phyloP scores from a whole-genome alignment of 92 coral and sea anemone genomes.

The Phymanthus crucifer region DNA sequence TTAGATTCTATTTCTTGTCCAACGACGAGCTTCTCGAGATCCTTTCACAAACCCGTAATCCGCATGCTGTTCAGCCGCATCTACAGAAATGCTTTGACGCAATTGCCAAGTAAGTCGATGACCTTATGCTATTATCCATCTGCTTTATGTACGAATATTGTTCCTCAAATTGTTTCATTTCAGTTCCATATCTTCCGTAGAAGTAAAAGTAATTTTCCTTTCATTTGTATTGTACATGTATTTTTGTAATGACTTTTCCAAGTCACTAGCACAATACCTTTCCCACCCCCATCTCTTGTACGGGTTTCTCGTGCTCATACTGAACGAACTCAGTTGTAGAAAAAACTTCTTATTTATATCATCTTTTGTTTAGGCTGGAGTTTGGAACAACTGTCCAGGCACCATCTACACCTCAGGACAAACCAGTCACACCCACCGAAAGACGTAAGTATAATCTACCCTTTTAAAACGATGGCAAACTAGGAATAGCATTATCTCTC shows the following conservation, averaged over 20 bases:
- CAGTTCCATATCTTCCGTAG: neutral
- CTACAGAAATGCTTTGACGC: constrained; percentile 99
- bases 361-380: constrained; percentile 62
- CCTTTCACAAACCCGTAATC: constrained; percentile 96
- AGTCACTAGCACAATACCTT: too few relatives aligned
- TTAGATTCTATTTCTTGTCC: constrained; percentile 91
- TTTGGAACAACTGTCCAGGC: constrained; percentile 89
- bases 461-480: too few relatives aligned
- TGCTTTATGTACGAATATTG: neutral
- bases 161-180: neutral
- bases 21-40: constrained; percentile 96
- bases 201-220: too few relatives aligned
- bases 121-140: neutral
- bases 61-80: constrained; percentile 98
- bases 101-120: constrained; percentile 76
- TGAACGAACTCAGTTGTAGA: neutral
- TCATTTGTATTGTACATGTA: neutral
- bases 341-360: neutral
- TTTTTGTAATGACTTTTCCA: neutral
- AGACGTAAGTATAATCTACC: constrained; percentile 76
- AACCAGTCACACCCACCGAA: constrained; percentile 82
- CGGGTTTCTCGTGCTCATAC: too few relatives aligned
- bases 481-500: too few relatives aligned
- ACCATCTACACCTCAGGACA: constrained; percentile 89
- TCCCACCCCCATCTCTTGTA: too few relatives aligned